These are phyloP conservation scores for Dicycla oo DNA, from an alignment of 2,888 invertebrate genomes.

Conservation along the genomic window DNA sequence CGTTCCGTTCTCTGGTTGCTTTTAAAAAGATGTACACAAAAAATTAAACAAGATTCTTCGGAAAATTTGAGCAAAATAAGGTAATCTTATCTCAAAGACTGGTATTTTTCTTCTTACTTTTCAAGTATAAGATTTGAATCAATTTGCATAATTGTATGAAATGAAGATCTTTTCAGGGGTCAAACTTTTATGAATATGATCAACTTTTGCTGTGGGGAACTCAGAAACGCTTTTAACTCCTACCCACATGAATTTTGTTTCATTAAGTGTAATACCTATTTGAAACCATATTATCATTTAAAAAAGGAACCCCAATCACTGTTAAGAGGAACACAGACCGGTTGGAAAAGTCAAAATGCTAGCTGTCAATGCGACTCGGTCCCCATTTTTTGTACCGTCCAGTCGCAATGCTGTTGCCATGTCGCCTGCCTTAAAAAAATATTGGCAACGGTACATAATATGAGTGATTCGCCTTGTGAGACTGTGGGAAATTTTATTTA, in stretches of 20 bases:
- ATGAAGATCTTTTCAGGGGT: too few species aligned
- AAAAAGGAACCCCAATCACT: too few species aligned
- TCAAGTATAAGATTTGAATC: background rate
- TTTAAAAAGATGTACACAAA: background rate
- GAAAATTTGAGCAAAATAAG: background rate
- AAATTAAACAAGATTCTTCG: background rate
- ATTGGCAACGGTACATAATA: slow-evolving; percentile 41
- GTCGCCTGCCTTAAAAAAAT: slow-evolving; percentile 66
- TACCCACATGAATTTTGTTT: too few species aligned
- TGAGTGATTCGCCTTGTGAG: slow-evolving; percentile 24
- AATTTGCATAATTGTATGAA: too few species aligned
- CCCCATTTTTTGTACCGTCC: slow-evolving; percentile 68
- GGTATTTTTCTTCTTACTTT: background rate
- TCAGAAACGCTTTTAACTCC: too few species aligned
- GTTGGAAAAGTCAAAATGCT: slow-evolving; percentile 70
- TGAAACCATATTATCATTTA: too few species aligned
- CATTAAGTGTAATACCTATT: too few species aligned
- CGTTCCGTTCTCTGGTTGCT: background rate
- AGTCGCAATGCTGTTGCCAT: slow-evolving; percentile 66
- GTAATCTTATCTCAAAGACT: background rate
- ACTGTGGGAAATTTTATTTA: background rate
- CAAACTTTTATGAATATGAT: too few species aligned
- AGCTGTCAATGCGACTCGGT: slow-evolving; percentile 66
- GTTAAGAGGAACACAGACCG: slow-evolving; percentile 41
- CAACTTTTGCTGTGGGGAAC: too few species aligned